Base-by-base conservation (phyloP, 53 echinoderm and acorn worm genomes). In the Actinopyga echinites region DNA sequence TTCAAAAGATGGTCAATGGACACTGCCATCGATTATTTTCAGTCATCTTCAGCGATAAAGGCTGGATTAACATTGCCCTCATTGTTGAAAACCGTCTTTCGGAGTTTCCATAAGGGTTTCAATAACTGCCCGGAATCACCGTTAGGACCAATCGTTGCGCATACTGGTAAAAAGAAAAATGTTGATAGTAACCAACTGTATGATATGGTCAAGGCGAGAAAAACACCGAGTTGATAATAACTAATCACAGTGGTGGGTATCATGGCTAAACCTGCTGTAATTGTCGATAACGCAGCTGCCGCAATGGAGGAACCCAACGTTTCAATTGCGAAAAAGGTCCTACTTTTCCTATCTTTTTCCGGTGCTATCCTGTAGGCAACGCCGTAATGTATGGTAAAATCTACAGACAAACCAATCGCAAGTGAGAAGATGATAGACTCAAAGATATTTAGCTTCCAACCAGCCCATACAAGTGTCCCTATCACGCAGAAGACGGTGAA, bases 81-180 rank as follows among this genome's bases (percentile, higher is more conserved):
- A 49, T 49, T 49, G 49, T 17, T 49, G 49, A 23, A 8, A 10
- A 23, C 1, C 62, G 19, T 62, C 30, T 13, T 62, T 10, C 62
- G 30, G 62, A 26, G 13, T 30, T 30, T 62, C 26, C 17, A 30
- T 8, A 62, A 62, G 9, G 73, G 30, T 11, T 79, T 29, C 1
- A 84, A 64, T 55, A 93, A 64, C 63, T 90, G 87, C 9, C 87
- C 91, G 25, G 26, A 74, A 49, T 85, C 57, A 24, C 87, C 90
- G n/a, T 90, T 73, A 6, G 95, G 95, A 37, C 95, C 95, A 12
- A 92, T 54, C 8, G 83, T 79, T 8, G 83, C 57, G 58, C 92
- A 95, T 9, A 95, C 28, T 4, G 95, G 88, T 45, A 92, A 79
- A 44, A 95, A 95, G 86, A 92, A 92, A 55, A 92, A 95, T 11